Percentiles rank a stretch among this genome's conserved stretches.
These are phyloP conservation scores for Sialis fuliginosa DNA, from an alignment of 2,888 invertebrate genomes.

Conservation along the genomic window DNA sequence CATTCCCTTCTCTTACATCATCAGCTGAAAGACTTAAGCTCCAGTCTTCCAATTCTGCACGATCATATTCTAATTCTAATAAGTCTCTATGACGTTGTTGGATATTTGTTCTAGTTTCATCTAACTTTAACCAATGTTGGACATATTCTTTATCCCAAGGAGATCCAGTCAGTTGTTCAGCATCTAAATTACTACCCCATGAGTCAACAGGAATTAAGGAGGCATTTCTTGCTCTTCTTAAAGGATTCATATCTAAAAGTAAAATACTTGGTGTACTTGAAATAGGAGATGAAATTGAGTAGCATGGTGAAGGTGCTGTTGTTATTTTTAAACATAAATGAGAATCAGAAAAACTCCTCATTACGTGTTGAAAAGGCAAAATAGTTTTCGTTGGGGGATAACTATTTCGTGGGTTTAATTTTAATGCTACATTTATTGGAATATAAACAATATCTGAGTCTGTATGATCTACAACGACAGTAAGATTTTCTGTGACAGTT, in stretches of 20 bases:
- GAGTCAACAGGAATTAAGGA: conserved; percentile 15
- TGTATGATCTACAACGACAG: conserved; percentile 36
- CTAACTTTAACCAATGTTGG: conserved; percentile 56
- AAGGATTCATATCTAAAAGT: conserved; percentile 35
- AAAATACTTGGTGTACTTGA: conserved; percentile 43
- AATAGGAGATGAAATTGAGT: conserved; percentile 33
- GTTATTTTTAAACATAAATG: conserved; percentile 53
- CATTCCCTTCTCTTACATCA: conserved; percentile 34
- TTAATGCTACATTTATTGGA: conserved; percentile 43
- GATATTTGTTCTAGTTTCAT: conserved; percentile 48
- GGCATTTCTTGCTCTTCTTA: conserved; percentile 34
- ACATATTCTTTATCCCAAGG: conserved; percentile 56
- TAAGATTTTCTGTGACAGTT: conserved; percentile 19
- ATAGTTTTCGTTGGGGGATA: conserved; percentile 52
- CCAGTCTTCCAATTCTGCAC: conserved; percentile 64
- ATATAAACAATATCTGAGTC: conserved; percentile 51
- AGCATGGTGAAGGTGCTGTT: conserved; percentile 37
- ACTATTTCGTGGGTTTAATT: conserved; percentile 46
- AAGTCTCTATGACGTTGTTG: conserved; percentile 51
- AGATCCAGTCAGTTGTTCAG: conserved; percentile 37
- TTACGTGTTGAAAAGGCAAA: conserved; percentile 53
- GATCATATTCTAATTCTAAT: conserved; percentile 54
- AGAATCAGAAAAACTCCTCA: conserved; percentile 57
- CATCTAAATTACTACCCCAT: conserved; percentile 16
- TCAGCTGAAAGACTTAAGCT: conserved; percentile 54